phyloP scores from a whole-genome alignment of 2,888 invertebrate species.

The Linyphia triangularis region DNA sequence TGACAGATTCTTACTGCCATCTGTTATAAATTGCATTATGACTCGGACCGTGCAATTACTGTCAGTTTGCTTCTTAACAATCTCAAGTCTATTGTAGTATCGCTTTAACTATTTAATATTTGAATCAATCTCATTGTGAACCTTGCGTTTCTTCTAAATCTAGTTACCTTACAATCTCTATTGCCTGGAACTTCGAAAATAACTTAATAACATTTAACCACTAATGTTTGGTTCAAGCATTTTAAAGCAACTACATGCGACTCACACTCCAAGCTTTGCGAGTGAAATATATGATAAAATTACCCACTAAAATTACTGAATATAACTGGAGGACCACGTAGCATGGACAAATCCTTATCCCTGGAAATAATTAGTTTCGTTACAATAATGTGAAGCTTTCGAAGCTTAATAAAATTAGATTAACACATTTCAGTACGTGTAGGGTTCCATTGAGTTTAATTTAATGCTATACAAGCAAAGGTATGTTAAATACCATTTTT shows the following conservation, averaged over 20 bases:
- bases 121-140: neutral
- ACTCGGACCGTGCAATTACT: no score
- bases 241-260: conserved; percentile 34
- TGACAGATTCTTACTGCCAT: no score
- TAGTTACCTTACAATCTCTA: neutral
- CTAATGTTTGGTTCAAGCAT: conserved; percentile 17
- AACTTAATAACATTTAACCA: conserved; percentile 30
- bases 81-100: no score
- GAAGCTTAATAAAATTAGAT: neutral
- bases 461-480: neutral
- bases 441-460: neutral
- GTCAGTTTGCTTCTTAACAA: no score
- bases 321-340: conserved; percentile 5
- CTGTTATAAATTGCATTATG: no score
- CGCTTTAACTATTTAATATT: no score
- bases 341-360: neutral
- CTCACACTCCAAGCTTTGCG: neutral
- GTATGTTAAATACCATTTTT: neutral
- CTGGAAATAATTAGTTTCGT: neutral
- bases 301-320: conserved; percentile 13
- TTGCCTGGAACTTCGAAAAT: conserved; percentile 11
- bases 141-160: neutral
- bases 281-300: conserved; percentile 4
- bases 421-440: neutral
- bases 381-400: neutral